A percentile compares a stretch with the other conserved stretches of the same genome.
Conservation (phyloP, 2,888 invertebrate species). For the Scaptomyza flava region DNA sequence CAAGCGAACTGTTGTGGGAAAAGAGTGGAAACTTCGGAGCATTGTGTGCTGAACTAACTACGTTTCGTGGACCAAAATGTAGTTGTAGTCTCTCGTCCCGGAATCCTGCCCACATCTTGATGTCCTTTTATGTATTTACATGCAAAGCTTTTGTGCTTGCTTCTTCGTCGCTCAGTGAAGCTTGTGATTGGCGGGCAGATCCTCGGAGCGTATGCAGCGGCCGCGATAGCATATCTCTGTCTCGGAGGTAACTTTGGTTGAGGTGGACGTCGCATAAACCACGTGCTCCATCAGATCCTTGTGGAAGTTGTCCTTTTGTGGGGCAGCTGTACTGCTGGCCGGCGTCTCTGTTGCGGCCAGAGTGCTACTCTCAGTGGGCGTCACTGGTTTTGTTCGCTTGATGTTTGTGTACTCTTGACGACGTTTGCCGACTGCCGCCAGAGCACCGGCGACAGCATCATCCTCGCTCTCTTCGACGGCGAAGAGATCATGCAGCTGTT, state of each 20-base stretch:
- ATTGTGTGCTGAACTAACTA: conserved; percentile 17
- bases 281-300: conserved; percentile 84
- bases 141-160: conserved; percentile 29
- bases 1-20: conserved; percentile 48
- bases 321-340: conserved; percentile 57
- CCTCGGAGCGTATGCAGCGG: conserved; percentile 90
- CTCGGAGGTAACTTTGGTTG: conserved; percentile 93
- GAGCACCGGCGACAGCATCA: conserved; percentile 72
- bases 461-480: conserved; percentile 80
- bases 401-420: conserved; percentile 83
- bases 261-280: conserved; percentile 87
- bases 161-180: conserved; percentile 73
- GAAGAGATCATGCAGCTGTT: conserved; percentile 83
- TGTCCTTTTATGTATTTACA: conserved; percentile 67
- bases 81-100: conserved; percentile 17
- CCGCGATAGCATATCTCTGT: conserved; percentile 95
- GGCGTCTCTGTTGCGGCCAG: conserved; percentile 34
- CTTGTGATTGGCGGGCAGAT: conserved; percentile 83
- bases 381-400: conserved; percentile 74
- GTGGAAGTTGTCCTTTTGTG: conserved; percentile 73
- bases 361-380: conserved; percentile 65
- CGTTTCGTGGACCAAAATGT: conserved; percentile 10
- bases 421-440: conserved; percentile 75
- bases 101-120: conserved; percentile 32
- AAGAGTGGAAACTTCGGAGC: conserved; percentile 10